Conservation (phyloP, 2,888 invertebrate species). For the Drosophila anomelani region DNA sequence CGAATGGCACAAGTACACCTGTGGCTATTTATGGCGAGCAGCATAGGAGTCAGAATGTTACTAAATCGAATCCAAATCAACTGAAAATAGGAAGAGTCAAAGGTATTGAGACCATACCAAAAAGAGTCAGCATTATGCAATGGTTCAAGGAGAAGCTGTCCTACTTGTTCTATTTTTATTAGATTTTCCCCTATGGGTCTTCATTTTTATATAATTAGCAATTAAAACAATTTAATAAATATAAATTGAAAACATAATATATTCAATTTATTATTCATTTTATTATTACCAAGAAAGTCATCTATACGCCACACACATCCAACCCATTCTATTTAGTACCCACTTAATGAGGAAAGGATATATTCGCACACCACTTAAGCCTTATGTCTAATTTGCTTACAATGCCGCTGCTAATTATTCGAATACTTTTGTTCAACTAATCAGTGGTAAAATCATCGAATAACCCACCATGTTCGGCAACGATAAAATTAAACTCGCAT, state of each 20-base stretch:
- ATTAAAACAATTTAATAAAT: neutral
- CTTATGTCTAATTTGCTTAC: constrained; percentile 1
- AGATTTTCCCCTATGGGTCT: neutral
- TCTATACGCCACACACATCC: neutral
- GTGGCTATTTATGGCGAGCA: neutral
- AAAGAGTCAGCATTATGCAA: constrained; percentile 29
- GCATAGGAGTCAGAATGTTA: neutral
- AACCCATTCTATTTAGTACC: neutral
- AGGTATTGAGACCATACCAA: neutral
- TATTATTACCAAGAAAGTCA: too few relatives aligned
- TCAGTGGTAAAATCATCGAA: constrained; percentile 36
- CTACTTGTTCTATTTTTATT: constrained; percentile 49
- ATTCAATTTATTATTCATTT: too few relatives aligned
- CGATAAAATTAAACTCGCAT: constrained; percentile 49
- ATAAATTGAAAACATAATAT: neutral
- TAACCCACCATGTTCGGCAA: constrained; percentile 24
- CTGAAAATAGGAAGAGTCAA: neutral
- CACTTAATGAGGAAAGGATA: neutral
- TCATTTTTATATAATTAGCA: constrained; percentile 1
- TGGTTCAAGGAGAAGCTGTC: constrained; percentile 61
- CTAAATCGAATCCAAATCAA: neutral
- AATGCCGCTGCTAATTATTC: constrained; percentile 32
- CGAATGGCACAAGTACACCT: neutral
- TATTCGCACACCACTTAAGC: neutral
- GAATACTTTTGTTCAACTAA: constrained; percentile 38